Evolutionary conservation across 1,140 invertebrate genomes (phyloP), one percentile per base, ranked within the genome.

Genomic region (Brachystomella parvula): DNA sequence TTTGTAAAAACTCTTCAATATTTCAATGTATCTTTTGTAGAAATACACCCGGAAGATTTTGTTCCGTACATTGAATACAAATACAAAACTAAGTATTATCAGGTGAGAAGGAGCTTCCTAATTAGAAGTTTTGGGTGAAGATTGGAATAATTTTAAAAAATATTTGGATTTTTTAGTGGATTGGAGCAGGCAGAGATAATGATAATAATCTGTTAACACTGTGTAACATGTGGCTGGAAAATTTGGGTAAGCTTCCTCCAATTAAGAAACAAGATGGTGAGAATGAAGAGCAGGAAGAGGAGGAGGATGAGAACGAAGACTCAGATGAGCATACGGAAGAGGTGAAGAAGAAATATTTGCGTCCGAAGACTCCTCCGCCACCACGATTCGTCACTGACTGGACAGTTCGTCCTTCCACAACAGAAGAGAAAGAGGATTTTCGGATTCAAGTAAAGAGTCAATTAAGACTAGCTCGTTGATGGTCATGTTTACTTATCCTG

Each of bases 21-120:
- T n/a, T n/a, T n/a, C n/a, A n/a, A n/a, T n/a, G 17, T 58, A 61
- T 63, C 67, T 1, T 35, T 69, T 73, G 59, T 70, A 82, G 83
- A 82, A 69, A 75, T 88, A 61, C 83, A 87, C 69, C 89, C 92
- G 19, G 86, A 90, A 53, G 92, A 95, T 72, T 92, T 93, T 80
- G 90, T 96, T 2, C 93, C 94, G 2, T 95, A 92, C 74, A 82
- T 97, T 62, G 92, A 96, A 77, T 94, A 89, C 76, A 94, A 96
- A 77, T 85, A 82, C 68, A 76, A 80, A 47, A 77, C 79, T 30
- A 80, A 81, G 68, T 73, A 70, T 73, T 73, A 73, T 61, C 71
- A 71, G 63, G 69, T 70, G 61, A 26, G 15, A 31, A 6, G 6
- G 6, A 28, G 9, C 15, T 3, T 24, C 28, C 9, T 61, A 6